A percentile compares a stretch with the other conserved stretches of the same genome.
Evolutionary conservation across 30 jellyfish, hydroid and myxozoan genomes (phyloP).

Genomic region (Pseudorhiza aurosa): DNA sequence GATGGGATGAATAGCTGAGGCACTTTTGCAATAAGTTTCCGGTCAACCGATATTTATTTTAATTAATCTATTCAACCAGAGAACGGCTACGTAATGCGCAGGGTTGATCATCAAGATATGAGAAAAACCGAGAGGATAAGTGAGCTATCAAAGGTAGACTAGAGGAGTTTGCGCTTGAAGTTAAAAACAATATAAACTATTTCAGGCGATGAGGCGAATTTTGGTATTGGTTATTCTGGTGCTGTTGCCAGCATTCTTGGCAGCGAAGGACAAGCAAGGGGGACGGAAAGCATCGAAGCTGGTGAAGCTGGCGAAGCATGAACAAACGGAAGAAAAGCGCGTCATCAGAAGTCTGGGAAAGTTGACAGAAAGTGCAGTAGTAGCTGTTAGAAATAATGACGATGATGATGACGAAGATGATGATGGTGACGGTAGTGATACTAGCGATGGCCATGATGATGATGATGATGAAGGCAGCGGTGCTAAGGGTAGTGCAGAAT

Average conservation of each 20-base stretch:
- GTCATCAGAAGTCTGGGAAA: not conserved
- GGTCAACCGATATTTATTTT: not conserved
- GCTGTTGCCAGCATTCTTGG: not conserved
- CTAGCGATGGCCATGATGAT: constrained; percentile 14
- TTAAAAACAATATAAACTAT: too few species aligned
- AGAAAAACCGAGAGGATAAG: too few species aligned
- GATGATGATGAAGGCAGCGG: constrained; percentile 15
- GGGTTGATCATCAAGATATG: too few species aligned
- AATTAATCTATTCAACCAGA: not conserved
- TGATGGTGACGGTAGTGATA: constrained; percentile 13
- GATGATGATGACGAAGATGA: constrained; percentile 22
- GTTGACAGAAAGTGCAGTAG: not conserved
- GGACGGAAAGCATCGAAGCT: not conserved
- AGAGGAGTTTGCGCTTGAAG: too few species aligned
- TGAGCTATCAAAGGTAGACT: too few species aligned
- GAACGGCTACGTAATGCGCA: not conserved
- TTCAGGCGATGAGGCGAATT: not conserved
- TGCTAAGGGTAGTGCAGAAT: constrained; percentile 1
- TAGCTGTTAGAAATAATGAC: constrained; percentile 18
- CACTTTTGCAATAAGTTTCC: not conserved
- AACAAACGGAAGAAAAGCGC: not conserved
- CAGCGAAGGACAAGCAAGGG: not conserved
- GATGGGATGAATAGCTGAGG: not conserved
- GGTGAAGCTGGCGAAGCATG: not conserved
- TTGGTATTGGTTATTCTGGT: not conserved